phyloP scores from a whole-genome alignment of 2,797 vertebrate species.

The Hafferia zeledoni region DNA sequence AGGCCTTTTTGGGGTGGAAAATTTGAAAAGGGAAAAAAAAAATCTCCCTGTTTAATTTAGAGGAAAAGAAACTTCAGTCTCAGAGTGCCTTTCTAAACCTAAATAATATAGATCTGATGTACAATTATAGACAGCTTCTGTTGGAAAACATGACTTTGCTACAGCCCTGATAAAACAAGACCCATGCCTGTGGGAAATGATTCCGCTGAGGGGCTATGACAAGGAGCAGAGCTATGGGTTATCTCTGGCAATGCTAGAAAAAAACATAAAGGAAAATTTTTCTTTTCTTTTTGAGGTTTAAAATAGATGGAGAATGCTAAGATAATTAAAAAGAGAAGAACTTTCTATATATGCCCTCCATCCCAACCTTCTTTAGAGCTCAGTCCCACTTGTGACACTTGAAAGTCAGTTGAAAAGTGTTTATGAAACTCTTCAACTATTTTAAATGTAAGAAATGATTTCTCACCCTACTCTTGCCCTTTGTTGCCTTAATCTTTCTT shows the following conservation, averaged over 20 bases:
- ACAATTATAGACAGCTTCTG: neutral
- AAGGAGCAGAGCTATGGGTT: neutral
- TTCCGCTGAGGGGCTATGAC: neutral
- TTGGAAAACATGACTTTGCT: neutral
- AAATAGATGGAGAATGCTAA: neutral
- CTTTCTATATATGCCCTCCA: neutral
- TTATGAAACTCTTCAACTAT: constrained; percentile 30
- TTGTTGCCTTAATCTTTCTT: constrained; percentile 57
- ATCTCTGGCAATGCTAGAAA: neutral
- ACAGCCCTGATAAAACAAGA: neutral
- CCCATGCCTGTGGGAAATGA: neutral
- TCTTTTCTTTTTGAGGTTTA: neutral
- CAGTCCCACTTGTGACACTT: neutral
- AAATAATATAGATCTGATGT: neutral
- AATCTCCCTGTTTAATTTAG: neutral
- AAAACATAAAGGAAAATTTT: neutral
- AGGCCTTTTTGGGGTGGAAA: neutral
- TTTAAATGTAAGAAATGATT: constrained; percentile 39
- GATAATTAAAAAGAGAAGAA: neutral
- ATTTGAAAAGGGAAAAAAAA: neutral
- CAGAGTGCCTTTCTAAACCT: neutral
- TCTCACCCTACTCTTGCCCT: constrained; percentile 19
- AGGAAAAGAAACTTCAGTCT: neutral
- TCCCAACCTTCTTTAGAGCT: neutral
- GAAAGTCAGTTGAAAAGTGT: constrained; percentile 24